Conservation (phyloP, 2,113 vertebrate species). For the Cyanocitta stelleri region DNA sequence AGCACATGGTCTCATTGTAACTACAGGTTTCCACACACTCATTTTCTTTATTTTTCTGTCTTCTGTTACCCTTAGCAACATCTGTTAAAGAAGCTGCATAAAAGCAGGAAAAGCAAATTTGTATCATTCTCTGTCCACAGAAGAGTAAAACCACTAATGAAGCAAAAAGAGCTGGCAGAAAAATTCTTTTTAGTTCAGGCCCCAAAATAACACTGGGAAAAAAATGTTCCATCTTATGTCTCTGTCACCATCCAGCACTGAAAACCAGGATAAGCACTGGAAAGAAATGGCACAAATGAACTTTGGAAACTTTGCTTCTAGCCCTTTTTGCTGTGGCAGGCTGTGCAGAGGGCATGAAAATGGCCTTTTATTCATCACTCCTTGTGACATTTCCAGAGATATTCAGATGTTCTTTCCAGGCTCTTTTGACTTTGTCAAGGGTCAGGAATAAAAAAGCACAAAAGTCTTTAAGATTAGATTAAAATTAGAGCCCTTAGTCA, state of each 20-base stretch:
- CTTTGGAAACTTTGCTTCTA: slow-evolving; percentile 40
- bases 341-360: not conserved
- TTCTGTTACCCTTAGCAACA: not conserved
- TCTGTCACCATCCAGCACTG: not conserved
- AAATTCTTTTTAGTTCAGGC: not conserved
- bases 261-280: not conserved
- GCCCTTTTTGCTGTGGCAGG: not conserved
- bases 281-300: not conserved
- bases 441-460: not conserved
- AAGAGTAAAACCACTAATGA: not conserved
- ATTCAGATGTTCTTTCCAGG: not conserved
- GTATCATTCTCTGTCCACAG: not conserved
- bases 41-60: not conserved
- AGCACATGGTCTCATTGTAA: not conserved
- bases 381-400: not conserved
- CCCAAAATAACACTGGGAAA: not conserved
- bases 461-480: not conserved
- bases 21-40: not conserved
- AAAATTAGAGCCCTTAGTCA: not conserved
- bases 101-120: not conserved
- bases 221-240: not conserved
- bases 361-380: not conserved
- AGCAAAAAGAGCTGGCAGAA: not conserved
- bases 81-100: not conserved
- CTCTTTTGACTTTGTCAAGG: not conserved